Percentiles rank a stretch among this genome's conserved stretches.
Evolutionary conservation across 2,113 vertebrate species (phyloP).

Genomic region (Zeus faber): DNA sequence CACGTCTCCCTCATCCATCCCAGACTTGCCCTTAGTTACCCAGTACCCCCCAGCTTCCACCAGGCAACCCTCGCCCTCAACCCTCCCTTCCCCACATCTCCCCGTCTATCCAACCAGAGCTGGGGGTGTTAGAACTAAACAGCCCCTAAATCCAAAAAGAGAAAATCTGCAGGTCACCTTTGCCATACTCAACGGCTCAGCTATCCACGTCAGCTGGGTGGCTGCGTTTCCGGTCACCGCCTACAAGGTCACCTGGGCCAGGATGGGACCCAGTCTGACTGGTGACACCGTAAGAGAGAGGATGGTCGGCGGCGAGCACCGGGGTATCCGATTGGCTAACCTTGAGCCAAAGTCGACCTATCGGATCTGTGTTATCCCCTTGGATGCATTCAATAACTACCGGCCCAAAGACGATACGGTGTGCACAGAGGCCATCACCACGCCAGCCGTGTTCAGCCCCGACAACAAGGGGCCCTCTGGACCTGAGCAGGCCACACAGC

Average conservation of each 20-base stretch:
- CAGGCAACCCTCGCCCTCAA: constrained; percentile 23
- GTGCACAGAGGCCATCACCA: constrained; percentile 87
- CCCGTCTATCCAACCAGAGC: constrained; percentile 37
- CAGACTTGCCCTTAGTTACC: constrained; percentile 17
- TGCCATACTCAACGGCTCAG: constrained; percentile 84
- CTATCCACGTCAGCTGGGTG: constrained; percentile 87
- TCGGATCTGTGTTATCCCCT: constrained; percentile 86
- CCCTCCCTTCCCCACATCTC: constrained; percentile 29
- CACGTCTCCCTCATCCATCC: constrained; percentile 20
- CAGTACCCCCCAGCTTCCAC: constrained; percentile 17
- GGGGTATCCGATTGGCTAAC: constrained; percentile 80
- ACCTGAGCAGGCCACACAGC: constrained; percentile 85
- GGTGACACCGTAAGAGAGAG: constrained; percentile 86
- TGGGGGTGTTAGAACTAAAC: constrained; percentile 58
- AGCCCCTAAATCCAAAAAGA: constrained; percentile 65
- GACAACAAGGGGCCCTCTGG: constrained; percentile 81
- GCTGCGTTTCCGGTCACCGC: constrained; percentile 82
- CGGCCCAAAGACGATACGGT: constrained; percentile 81
- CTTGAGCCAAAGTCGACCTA: constrained; percentile 87
- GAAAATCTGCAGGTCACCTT: constrained; percentile 82
- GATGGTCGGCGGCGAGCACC: constrained; percentile 83
- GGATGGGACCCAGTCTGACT: constrained; percentile 87
- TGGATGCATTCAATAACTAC: constrained; percentile 87
- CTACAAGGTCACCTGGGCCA: constrained; percentile 90
- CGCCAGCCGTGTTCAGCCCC: constrained; percentile 73